Base-by-base conservation (phyloP, 2,113 vertebrate genomes). In the Triplophysa tibetana region DNA sequence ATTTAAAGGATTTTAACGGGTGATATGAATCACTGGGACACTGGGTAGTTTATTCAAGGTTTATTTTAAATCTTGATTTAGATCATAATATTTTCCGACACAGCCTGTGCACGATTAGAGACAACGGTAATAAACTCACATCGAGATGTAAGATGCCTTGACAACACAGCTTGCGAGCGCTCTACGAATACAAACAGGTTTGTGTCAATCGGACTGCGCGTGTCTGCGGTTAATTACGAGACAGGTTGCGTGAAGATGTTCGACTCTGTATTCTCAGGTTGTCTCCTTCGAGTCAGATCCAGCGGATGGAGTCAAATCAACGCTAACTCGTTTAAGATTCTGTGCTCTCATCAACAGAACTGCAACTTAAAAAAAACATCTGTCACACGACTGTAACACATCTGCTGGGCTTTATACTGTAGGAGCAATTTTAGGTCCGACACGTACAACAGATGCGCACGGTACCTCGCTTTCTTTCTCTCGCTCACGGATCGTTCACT, bases 361-460 rank as follows among this genome's bases (percentile, higher is more conserved):
- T 74, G 41, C 56, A 43, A 33, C 56, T 60, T 45, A 24, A 63
- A 75, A 62, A 14, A 73, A 2, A 60, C 19, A 13, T 16, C 19
- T 70, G 69, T 21, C 69, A 70, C n/a, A 61, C 0, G 23, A 10
- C 41, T 48, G 38, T 48, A 75, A 24, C 58, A 75, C 58, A 75
- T 75, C 72, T 75, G 72, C 26, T 48, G 21, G 62, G 72, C 24
- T 41, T 62, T 75, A 62, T n/a, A 62, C 41, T 48, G 24, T 54
- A 16, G 50, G 45, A 76, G 61, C 17, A 43, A 52, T 52, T 76
- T 65, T 65, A 64, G 72, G 61, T 38, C 17, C 7, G 50, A 54
- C 74, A 62, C 10, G 23, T 75, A 62, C 58, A 63, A 23, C 74
- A 76, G 74, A 76, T 65, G 74, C 16, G 61, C 61, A n/a, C 9